Percentiles rank a stretch among this genome's conserved stretches.
phyloP scores from a whole-genome alignment of 2,888 invertebrate genomes.

The Timandra comae region DNA sequence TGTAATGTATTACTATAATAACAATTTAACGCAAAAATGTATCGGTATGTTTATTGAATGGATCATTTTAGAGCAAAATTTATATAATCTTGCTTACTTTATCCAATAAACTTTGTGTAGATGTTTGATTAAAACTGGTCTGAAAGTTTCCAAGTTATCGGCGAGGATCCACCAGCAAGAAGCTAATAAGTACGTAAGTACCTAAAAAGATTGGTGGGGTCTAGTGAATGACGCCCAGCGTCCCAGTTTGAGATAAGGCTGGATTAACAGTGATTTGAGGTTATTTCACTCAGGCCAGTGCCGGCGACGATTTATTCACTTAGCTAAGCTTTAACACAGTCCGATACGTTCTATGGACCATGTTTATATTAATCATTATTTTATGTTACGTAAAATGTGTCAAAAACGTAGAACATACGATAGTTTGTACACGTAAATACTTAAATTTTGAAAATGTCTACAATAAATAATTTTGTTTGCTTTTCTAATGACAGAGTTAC shows the following conservation, averaged over 20 bases:
- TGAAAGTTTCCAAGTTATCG: constrained; percentile 9
- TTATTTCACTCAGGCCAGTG: constrained; percentile 19
- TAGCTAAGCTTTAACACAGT: constrained; percentile 12
- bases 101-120: neutral
- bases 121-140: constrained; percentile 11
- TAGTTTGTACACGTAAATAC: no score
- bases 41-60: no score
- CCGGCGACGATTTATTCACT: constrained; percentile 14
- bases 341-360: neutral
- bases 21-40: no score
- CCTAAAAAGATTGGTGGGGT: constrained; percentile 14
- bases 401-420: no score
- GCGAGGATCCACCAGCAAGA: constrained; percentile 9
- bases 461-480: neutral
- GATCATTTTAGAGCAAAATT: no score
- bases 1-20: no score
- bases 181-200: constrained; percentile 17
- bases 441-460: no score
- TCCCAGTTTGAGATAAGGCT: constrained; percentile 28
- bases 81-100: neutral
- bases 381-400: no score
- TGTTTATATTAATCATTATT: no score
- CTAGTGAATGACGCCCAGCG: constrained; percentile 16
- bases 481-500: neutral
- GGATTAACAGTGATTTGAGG: constrained; percentile 22